Percentiles rank a stretch among this genome's conserved stretches.
phyloP scores from a whole-genome alignment of 2,797 vertebrate species.

The Gymnopithys bicolor region DNA sequence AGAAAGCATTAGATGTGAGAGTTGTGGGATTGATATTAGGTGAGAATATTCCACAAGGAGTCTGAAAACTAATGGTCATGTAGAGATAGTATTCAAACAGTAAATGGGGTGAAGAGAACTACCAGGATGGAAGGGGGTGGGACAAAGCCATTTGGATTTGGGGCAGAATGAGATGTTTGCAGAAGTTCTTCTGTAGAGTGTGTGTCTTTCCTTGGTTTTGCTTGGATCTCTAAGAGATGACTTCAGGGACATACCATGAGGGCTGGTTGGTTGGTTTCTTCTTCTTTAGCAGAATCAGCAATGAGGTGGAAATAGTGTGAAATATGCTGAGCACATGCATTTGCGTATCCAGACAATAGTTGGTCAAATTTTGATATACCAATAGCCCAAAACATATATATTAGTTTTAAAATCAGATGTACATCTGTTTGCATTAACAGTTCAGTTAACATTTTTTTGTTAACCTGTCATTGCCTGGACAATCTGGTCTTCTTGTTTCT shows the following conservation, averaged over 20 bases:
- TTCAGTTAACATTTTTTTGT: conserved; percentile 5
- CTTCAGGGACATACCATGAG: not conserved
- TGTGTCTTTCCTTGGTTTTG: not conserved
- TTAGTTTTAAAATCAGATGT: conserved; percentile 4
- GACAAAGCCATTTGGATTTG: not conserved
- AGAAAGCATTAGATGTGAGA: not conserved
- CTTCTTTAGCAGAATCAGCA: not conserved
- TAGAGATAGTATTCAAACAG: not conserved
- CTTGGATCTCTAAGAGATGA: not conserved
- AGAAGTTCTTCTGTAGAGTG: not conserved
- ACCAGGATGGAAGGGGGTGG: not conserved
- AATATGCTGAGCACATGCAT: not conserved
- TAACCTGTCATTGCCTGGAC: not conserved
- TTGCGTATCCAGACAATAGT: not conserved
- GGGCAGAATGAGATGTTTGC: not conserved
- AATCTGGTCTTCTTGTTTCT: not conserved
- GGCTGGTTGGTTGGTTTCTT: not conserved
- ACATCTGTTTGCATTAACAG: not conserved
- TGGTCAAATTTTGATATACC: not conserved
- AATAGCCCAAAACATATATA: not conserved
- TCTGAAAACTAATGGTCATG: not conserved
- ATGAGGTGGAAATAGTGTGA: not conserved
- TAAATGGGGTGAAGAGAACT: not conserved
- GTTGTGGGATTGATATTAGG: not conserved
- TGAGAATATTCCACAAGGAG: not conserved